Base-by-base conservation (phyloP, 2,888 invertebrate species). In the Synanthedon formicaeformis region DNA sequence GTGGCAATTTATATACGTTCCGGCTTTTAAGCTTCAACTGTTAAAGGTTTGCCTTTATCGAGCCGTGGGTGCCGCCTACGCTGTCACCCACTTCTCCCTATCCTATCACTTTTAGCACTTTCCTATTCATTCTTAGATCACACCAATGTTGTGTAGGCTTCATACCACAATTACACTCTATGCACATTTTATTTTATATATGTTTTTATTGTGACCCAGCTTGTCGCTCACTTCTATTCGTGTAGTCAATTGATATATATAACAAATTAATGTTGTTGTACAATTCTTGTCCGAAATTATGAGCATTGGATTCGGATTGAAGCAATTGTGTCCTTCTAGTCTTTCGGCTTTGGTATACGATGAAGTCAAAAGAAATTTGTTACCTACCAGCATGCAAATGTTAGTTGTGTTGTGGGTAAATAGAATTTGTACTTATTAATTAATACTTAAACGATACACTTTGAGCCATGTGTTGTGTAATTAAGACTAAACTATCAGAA, bases 31-130 rank as follows among this genome's bases (percentile, higher is more conserved):
- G 81, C 80, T 82, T 81, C 65, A 73, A 65, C 70, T 69, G 68
- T 69, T 63, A 73, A 67, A 71, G 65, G 69, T 73, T 68, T 73
- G 73, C 77, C 77, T 75, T 70, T 66, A 78, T 81, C 84, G 84
- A 83, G 83, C 83, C 83, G 84, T 90, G 90, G 90, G 89, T 84
- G 82, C 84, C 88, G 71, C 74, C 73, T 73, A 68, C 68, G 69
- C 73, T 67, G 63, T 67, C 71, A 67, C 75, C 76, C 73, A 69
- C 76, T 69, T 71, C 65, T 70, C 71, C 74, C 73, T 68, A 57
- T 69, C 74, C 72, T 66, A 53, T 65, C 66, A 73, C 71, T 69
- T 61, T 72, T 63, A 71, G 73, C 75, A 80, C 75, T 64, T 67
- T 59, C 66, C 65, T 57, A 54, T 73, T 71, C 76, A 76, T 78